Conservation (phyloP, 2,888 invertebrate genomes). For the Mythimna lalbum region DNA sequence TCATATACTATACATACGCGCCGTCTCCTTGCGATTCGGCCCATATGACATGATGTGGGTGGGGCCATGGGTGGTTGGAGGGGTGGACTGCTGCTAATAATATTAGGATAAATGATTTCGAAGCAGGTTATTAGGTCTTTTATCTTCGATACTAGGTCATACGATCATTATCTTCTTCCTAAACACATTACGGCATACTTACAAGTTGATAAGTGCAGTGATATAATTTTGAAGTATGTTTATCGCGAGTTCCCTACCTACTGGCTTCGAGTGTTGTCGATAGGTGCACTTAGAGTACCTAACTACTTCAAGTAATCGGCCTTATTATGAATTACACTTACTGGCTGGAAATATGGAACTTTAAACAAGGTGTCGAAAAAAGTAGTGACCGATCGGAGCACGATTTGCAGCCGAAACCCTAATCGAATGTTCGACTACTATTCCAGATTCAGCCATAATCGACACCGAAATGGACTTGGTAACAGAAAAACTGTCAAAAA, state of each 20-base stretch:
- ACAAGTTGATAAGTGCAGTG: constrained; percentile 26
- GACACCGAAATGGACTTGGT: too few species aligned
- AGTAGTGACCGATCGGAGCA: too few species aligned
- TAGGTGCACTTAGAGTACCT: constrained; percentile 1
- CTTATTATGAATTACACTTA: neutral
- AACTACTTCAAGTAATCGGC: neutral
- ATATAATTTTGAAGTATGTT: constrained; percentile 29
- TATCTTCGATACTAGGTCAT: constrained; percentile 26
- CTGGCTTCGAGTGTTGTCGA: neutral
- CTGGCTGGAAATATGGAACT: neutral
- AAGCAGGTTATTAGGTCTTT: neutral
- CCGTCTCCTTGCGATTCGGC: too few species aligned
- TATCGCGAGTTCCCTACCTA: constrained; percentile 13
- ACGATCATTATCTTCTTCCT: constrained; percentile 3
- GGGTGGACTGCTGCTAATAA: neutral
- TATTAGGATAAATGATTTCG: constrained; percentile 5
- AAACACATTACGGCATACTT: constrained; percentile 15
- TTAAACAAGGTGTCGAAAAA: too few species aligned
- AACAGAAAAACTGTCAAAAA: too few species aligned
- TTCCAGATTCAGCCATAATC: too few species aligned
- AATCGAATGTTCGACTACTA: too few species aligned
- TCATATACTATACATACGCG: too few species aligned
- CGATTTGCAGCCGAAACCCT: too few species aligned
- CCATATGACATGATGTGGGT: too few species aligned
- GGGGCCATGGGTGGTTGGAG: too few species aligned